phyloP scores from a whole-genome alignment of 2,113 vertebrate species.

The Sialia sialis region DNA sequence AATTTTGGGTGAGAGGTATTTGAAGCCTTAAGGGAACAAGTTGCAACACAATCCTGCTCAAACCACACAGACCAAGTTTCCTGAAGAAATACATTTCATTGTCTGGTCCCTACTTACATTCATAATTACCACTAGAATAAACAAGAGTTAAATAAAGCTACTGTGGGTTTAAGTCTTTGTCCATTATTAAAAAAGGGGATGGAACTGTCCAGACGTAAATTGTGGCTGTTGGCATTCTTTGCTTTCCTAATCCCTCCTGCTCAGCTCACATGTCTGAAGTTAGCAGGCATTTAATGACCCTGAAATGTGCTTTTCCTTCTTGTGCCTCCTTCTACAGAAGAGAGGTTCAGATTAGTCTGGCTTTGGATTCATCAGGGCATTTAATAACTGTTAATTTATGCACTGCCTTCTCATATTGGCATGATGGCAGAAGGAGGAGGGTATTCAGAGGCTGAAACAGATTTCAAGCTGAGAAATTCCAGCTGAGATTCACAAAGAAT shows the following conservation, averaged over 20 bases:
- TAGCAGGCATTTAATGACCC: neutral
- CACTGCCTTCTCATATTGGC: neutral
- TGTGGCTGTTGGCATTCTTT: neutral
- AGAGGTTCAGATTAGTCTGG: neutral
- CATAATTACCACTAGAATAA: conserved; percentile 8
- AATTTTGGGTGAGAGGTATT: conserved; percentile 5
- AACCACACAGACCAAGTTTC: conserved; percentile 28
- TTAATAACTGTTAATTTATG: neutral
- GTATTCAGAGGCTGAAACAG: neutral
- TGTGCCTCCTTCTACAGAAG: neutral
- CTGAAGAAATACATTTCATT: neutral
- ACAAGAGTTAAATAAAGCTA: conserved; percentile 13
- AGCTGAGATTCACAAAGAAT: neutral
- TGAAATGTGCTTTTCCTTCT: conserved; percentile 4
- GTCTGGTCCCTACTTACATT: neutral
- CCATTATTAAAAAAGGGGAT: neutral
- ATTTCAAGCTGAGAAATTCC: neutral
- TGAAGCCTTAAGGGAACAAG: conserved; percentile 20
- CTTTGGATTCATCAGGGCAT: neutral
- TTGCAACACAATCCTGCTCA: neutral
- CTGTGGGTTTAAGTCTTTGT: neutral
- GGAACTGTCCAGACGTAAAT: neutral
- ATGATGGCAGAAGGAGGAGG: too few relatives aligned
- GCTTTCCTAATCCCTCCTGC: neutral
- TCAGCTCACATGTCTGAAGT: neutral